Conservation (phyloP, 2,797 vertebrate species). For the Orientallactaga sibirica region DNA sequence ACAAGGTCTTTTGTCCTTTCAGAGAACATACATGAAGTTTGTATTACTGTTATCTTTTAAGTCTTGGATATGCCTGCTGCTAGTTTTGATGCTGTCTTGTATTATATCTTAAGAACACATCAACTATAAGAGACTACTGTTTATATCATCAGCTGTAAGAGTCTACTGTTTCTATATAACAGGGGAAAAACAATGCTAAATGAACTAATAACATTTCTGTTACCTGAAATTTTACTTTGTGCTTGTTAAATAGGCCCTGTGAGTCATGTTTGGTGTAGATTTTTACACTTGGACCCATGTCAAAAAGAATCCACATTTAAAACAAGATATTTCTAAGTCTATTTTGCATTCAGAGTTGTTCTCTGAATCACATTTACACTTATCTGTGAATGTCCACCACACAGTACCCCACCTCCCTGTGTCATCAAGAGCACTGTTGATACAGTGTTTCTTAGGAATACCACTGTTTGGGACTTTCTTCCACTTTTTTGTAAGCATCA, state of each 20-base stretch:
- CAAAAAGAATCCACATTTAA: background rate
- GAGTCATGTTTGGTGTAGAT: background rate
- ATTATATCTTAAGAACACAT: constrained; percentile 43
- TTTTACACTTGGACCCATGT: background rate
- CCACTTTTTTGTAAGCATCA: background rate
- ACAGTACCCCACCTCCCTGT: background rate
- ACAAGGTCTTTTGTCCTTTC: background rate
- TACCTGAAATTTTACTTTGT: constrained; percentile 32
- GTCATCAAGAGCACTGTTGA: background rate
- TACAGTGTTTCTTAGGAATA: constrained; percentile 4
- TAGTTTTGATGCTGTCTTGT: constrained; percentile 27
- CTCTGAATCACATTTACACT: background rate
- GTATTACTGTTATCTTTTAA: background rate
- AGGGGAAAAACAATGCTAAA: constrained; percentile 22
- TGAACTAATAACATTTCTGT: background rate
- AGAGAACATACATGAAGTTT: background rate
- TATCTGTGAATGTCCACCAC: background rate
- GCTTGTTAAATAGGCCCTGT: constrained; percentile 13
- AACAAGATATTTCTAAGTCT: background rate
- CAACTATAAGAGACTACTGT: background rate
- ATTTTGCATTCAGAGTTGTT: background rate
- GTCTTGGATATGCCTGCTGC: background rate
- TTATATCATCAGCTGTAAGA: background rate
- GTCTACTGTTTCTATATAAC: background rate
- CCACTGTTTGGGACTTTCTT: background rate